A percentile compares a stretch with the other conserved stretches of the same genome.
These are phyloP conservation scores for Adineta ricciae DNA, from an alignment of 2,888 invertebrate species.

Conservation along the genomic window DNA sequence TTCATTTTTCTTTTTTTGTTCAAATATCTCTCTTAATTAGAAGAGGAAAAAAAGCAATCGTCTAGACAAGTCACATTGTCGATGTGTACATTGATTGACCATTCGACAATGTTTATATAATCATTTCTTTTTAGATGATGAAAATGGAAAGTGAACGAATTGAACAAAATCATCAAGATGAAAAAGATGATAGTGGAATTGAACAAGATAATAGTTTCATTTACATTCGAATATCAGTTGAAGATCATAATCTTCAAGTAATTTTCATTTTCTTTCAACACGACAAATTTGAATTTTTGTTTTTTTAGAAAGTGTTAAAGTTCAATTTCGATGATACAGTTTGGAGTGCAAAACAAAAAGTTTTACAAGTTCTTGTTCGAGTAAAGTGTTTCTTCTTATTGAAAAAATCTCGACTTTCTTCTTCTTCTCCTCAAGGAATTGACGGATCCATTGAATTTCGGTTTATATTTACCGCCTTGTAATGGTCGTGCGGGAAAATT, in stretches of 20 bases:
- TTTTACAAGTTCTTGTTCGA: constrained; percentile 12
- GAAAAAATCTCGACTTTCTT: too few species aligned
- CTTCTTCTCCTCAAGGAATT: constrained; percentile 11
- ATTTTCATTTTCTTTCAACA: neutral
- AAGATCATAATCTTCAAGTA: constrained; percentile 8
- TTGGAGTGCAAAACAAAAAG: constrained; percentile 27
- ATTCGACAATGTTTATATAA: neutral
- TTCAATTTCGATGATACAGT: constrained; percentile 28
- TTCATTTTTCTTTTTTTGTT: neutral
- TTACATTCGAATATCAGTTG: constrained; percentile 14
- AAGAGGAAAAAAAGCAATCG: neutral
- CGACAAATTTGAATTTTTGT: neutral
- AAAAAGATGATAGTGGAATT: constrained; percentile 18
- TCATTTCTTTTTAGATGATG: neutral
- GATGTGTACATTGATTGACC: neutral
- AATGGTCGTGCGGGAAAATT: constrained; percentile 98
- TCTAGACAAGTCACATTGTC: neutral
- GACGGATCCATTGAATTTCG: constrained; percentile 90
- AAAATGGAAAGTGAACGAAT: neutral
- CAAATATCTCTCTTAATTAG: neutral
- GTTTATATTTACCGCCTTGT: constrained; percentile 89
- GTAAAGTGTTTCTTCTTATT: neutral
- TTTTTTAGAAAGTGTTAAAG: constrained; percentile 29
- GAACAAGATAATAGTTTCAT: constrained; percentile 19
- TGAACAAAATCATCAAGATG: neutral